phyloP scores from a whole-genome alignment of 2,888 invertebrate species.

The Epsilonema sp. region DNA sequence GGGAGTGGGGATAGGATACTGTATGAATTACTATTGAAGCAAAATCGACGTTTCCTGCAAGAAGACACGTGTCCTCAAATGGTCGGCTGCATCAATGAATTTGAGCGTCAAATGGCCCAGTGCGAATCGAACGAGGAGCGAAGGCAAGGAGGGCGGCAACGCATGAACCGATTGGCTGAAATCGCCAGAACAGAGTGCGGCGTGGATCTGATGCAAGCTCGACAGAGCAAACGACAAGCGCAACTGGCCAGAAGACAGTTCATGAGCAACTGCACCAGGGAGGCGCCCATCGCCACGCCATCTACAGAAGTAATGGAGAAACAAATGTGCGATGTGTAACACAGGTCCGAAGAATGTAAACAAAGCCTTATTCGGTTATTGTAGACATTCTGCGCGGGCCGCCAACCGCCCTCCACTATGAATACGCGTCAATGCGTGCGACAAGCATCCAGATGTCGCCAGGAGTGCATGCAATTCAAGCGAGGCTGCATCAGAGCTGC shows the following conservation, averaged over 20 bases:
- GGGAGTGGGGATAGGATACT: too few relatives aligned
- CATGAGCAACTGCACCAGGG: background rate
- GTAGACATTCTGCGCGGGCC: too few relatives aligned
- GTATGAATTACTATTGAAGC: too few relatives aligned
- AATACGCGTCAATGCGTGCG: background rate
- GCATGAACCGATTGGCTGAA: too few relatives aligned
- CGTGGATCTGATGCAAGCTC: background rate
- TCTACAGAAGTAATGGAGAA: background rate
- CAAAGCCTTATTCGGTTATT: too few relatives aligned
- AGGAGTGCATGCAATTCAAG: background rate
- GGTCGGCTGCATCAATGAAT: background rate
- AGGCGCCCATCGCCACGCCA: background rate
- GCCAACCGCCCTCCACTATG: too few relatives aligned
- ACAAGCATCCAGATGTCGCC: background rate
- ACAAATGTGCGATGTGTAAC: too few relatives aligned
- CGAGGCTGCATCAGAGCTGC: background rate
- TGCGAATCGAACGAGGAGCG: background rate
- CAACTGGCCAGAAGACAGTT: background rate
- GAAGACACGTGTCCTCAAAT: background rate
- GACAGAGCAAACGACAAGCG: background rate
- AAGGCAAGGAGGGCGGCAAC: background rate
- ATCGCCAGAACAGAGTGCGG: too few relatives aligned
- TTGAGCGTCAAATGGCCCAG: background rate
- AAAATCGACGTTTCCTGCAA: too few relatives aligned
- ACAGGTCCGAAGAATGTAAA: too few relatives aligned